phyloP scores from a whole-genome alignment of 2,888 invertebrate species.

The Blastobasis adustella region DNA sequence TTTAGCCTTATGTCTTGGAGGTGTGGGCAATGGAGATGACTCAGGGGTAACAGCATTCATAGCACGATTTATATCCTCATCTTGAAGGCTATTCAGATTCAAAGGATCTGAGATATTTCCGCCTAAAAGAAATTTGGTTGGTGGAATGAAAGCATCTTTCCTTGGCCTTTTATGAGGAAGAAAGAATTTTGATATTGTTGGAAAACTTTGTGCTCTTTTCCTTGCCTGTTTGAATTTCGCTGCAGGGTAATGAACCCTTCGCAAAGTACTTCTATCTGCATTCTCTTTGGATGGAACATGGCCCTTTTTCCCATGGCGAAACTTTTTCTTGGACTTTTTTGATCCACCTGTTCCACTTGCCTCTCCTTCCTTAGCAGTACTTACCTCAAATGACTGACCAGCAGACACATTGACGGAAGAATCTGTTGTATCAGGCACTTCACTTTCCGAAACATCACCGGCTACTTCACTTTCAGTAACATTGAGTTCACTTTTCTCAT shows the following conservation, averaged over 20 bases:
- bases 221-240: slow-evolving; percentile 69
- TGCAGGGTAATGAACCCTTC: slow-evolving; percentile 58
- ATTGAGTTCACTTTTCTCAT: slow-evolving; percentile 34
- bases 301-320: slow-evolving; percentile 58
- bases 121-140: slow-evolving; percentile 94
- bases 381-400: slow-evolving; percentile 35
- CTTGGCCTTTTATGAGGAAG: slow-evolving; percentile 83
- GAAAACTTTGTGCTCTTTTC: slow-evolving; percentile 81
- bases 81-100: slow-evolving; percentile 92
- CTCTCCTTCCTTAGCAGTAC: slow-evolving; percentile 52
- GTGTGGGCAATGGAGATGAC: slow-evolving; percentile 91
- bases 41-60: slow-evolving; percentile 94
- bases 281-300: slow-evolving; percentile 56
- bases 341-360: slow-evolving; percentile 28
- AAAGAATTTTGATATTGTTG: slow-evolving; percentile 82
- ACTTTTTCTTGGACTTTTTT: slow-evolving; percentile 65
- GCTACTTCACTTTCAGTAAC: slow-evolving; percentile 38
- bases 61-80: slow-evolving; percentile 84
- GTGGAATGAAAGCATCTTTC: slow-evolving; percentile 86
- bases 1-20: slow-evolving; percentile 84
- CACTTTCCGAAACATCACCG: slow-evolving; percentile 48
- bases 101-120: slow-evolving; percentile 97
- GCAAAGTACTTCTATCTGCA: slow-evolving; percentile 47
- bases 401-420: slow-evolving; percentile 35
- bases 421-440: slow-evolving; percentile 39